Base-by-base conservation (phyloP, 2,797 vertebrate genomes). In the Chelidonichthys spinosus region DNA sequence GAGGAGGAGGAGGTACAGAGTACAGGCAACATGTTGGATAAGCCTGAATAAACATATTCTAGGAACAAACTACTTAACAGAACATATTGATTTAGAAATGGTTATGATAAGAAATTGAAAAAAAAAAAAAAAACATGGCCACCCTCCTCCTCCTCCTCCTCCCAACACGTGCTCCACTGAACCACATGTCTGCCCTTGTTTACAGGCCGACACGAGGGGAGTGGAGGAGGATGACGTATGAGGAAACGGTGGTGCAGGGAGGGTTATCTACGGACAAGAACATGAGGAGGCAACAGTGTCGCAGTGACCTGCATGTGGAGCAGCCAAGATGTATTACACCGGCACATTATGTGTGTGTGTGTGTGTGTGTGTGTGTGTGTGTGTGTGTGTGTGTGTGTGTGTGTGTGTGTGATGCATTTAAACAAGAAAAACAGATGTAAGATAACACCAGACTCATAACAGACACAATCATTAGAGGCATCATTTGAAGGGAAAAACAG, bases 131-230 rank as follows among this genome's bases (percentile, higher is more conserved):
- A 7, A 1, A n/a, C 1, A 13, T 50, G 40, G 15, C 49, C 43
- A 7, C 58, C 37, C 40, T 25, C 25, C 25, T 25, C 25, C 25
- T 25, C 49, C 74, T 49, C 7, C 61, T 54, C 36, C 43, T 49
- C 63, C 25, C 65, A 73, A 63, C 92, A 89, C 83, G 89, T 92
- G 90, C 63, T 85, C 50, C 32, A 40, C 2, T 65, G 62, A 44
- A 82, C 89, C 90, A 90, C 92, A 55, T 91, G 89, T 81, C 88
- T 56, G 47, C 81, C 85, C 81, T 90, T 93, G 92, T 93, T 93
- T 93, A 93, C 92, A 92, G 92, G 79, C 59, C 55, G 50, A 56
- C 37, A 14, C 0, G 60, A 68, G 84, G 71, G 86, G 69, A 5
- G 80, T 40, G 74, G 76, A 9, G 44, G 37, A 2, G 5, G 63